Evolutionary conservation across 2,113 vertebrate species (phyloP), one percentile per base, ranked within the genome.

Genomic region (Melanerpes aurifrons): DNA sequence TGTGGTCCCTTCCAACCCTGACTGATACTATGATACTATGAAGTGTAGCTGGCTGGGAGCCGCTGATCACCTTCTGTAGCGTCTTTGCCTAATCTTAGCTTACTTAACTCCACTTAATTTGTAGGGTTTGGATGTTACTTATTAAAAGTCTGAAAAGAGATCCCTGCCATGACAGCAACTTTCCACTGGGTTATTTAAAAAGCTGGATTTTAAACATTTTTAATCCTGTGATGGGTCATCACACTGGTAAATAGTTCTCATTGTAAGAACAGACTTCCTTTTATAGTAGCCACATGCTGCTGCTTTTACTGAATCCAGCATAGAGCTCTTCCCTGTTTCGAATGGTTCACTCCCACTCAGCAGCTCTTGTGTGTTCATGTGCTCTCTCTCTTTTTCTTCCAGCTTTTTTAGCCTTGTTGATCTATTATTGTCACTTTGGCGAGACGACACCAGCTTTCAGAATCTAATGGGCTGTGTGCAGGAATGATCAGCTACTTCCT

Each of bases 401-500:
- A 72, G 80, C 86, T 96, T 96, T 96, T 94, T 96, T 83, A 90
- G 90, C 93, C 69, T 61, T 32, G 80, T 92, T 89, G 87, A 85
- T 96, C 74, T 95, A 31, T 96, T 88, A 91, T 90, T 96, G 95
- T 94, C 94, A 79, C 94, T 96, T 91, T 73, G 85, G 90, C 31
- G 32, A 94, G 92, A 84, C 31, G 14, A 86, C 26, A 26, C 95
- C 96, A 92, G 87, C 71, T 56, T 87, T 91, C 89, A 90, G 92
- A 22, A 2, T 94, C 96, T 91, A 77, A 94, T 89, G 92, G 90
- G 86, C 81, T 91, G 77, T 7, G 89, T 93, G 92, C 90, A 94
- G 94, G 92, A 93, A 54, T 40, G 73, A 93, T 91, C 87, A 83
- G 15, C 90, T 86, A 81, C 95, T 97, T 97, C 97, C 96, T 95